A percentile compares a stretch with the other conserved stretches of the same genome.
Evolutionary conservation across 2,113 vertebrate genomes (phyloP).

Genomic region (Pygathrix nemaeus): DNA sequence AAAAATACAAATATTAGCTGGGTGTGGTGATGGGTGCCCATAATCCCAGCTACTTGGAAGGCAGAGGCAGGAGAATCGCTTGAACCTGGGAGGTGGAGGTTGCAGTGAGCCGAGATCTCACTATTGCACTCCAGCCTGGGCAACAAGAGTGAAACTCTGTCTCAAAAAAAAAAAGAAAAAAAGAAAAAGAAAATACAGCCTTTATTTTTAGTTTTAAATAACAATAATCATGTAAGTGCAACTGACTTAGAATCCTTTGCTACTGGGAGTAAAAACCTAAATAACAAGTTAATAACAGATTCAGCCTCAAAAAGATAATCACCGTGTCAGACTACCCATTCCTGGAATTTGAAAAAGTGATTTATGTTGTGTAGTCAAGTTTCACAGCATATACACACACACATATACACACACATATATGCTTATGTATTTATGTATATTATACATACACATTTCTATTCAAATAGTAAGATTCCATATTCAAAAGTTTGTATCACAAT

Average conservation of each 20-base stretch:
- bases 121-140: too few relatives aligned
- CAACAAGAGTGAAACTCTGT: too few relatives aligned
- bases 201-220: constrained; percentile 77
- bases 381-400: constrained; percentile 75
- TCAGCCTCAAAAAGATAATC: constrained; percentile 76
- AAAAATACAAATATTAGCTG: too few relatives aligned
- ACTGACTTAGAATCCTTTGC: constrained; percentile 76
- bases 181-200: too few relatives aligned
- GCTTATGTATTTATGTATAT: constrained; percentile 71
- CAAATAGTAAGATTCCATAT: constrained; percentile 55
- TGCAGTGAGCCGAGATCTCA: too few relatives aligned
- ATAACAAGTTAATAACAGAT: constrained; percentile 60
- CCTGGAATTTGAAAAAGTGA: constrained; percentile 75
- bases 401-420: constrained; percentile 25
- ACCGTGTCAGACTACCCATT: constrained; percentile 79
- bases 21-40: too few relatives aligned
- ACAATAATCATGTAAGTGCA: constrained; percentile 76
- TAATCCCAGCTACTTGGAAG: too few relatives aligned
- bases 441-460: constrained; percentile 80
- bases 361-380: constrained; percentile 79
- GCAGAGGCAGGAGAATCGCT: too few relatives aligned
- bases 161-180: too few relatives aligned
- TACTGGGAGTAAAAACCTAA: constrained; percentile 66
- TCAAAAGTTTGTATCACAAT: not conserved
- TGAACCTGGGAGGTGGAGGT: too few relatives aligned